Conservation (phyloP, 2,888 invertebrate species). For the Nematopogon swammerdamellus region DNA sequence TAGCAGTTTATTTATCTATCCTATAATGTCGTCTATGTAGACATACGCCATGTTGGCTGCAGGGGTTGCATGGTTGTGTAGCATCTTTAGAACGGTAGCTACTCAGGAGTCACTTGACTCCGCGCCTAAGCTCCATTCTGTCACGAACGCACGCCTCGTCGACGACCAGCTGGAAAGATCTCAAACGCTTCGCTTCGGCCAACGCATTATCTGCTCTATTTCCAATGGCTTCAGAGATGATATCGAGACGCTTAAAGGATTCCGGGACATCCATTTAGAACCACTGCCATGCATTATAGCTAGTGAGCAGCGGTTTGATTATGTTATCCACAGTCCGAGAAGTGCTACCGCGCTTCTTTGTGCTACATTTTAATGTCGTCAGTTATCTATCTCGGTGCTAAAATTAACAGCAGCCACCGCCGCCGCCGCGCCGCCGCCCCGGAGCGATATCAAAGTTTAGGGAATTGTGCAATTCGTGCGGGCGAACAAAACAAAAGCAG, state of each 20-base stretch:
- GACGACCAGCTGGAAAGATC: neutral
- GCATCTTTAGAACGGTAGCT: neutral
- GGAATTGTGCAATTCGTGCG: too few relatives aligned
- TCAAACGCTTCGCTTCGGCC: neutral
- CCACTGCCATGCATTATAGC: too few relatives aligned
- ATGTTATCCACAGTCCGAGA: neutral
- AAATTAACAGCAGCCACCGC: neutral
- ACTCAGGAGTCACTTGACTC: slow-evolving; percentile 18
- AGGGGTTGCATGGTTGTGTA: neutral
- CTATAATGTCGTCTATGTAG: neutral
- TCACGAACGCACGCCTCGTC: slow-evolving; percentile 19
- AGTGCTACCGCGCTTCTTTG: neutral
- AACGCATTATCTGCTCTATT: neutral
- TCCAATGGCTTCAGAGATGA: neutral
- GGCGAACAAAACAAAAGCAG: too few relatives aligned
- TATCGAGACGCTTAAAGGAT: too few relatives aligned
- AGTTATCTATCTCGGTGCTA: neutral
- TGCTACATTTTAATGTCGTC: neutral
- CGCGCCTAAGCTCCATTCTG: slow-evolving; percentile 21
- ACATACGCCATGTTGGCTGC: neutral
- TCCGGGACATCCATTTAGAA: too few relatives aligned
- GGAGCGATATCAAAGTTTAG: neutral
- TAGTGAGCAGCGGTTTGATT: neutral
- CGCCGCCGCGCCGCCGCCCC: too few relatives aligned
- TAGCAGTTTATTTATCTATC: too few relatives aligned